Conservation (phyloP, 2,797 vertebrate genomes). For the Huso huso region DNA sequence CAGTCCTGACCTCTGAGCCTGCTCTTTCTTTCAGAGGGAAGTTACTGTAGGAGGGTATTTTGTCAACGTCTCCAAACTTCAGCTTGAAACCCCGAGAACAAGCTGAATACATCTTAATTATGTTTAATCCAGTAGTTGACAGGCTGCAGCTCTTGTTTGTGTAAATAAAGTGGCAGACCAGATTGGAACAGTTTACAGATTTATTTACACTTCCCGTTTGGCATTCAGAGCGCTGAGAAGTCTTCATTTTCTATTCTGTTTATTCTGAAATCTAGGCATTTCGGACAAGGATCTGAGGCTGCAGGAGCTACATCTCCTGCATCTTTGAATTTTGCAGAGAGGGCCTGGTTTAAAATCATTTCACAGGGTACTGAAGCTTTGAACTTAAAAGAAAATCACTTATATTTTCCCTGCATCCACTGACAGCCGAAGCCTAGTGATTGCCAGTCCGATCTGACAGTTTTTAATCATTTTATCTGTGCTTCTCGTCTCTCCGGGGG, state of each 20-base stretch:
- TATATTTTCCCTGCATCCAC: conserved; percentile 63
- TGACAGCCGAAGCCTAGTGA: conserved; percentile 70
- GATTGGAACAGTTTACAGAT: no score
- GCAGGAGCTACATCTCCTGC: conserved; percentile 2
- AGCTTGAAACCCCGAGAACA: no score
- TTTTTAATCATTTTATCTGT: conserved; percentile 98
- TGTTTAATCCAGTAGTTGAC: no score
- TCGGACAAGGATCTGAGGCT: neutral
- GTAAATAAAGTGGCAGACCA: no score
- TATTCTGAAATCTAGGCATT: neutral
- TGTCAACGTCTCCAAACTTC: no score
- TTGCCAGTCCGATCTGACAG: conserved; percentile 85
- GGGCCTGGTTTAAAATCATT: conserved; percentile 13
- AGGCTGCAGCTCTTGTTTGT: no score
- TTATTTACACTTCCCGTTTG: no score
- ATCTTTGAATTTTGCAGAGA: conserved; percentile 9
- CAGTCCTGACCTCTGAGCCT: no score
- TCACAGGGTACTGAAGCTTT: conserved; percentile 26
- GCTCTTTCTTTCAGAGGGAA: no score
- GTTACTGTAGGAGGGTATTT: no score
- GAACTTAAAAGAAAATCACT: conserved; percentile 46
- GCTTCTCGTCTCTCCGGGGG: conserved; percentile 80
- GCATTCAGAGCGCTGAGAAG: no score
- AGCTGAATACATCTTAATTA: no score
- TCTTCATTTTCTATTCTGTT: neutral